A percentile compares a stretch with the other conserved stretches of the same genome.
Evolutionary conservation across 2,113 vertebrate species (phyloP).

Genomic region (Phylloscopus whistleri): DNA sequence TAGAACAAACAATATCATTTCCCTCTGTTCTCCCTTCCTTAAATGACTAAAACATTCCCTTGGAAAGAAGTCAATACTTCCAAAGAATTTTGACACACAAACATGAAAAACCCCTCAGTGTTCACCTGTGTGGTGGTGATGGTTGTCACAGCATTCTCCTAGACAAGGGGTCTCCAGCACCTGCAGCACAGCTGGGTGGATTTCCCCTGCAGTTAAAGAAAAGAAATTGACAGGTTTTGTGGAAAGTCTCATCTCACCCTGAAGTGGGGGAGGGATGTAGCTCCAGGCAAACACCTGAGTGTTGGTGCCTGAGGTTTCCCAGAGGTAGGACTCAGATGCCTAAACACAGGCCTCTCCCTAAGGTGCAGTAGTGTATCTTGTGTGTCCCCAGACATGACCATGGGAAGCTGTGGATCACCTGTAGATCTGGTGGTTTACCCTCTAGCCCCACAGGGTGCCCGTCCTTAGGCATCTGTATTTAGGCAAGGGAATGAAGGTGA

Average conservation of each 20-base stretch:
- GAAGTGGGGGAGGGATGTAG: neutral
- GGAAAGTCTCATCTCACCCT: neutral
- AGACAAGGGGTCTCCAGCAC: neutral
- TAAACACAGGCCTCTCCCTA: neutral
- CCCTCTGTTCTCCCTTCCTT: neutral
- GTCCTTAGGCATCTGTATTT: neutral
- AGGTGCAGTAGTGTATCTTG: neutral
- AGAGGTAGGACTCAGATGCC: neutral
- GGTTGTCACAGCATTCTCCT: neutral
- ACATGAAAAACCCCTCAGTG: neutral
- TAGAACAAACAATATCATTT: neutral
- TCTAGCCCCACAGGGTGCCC: accelerated
- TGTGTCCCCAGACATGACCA: neutral
- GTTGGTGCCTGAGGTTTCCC: neutral
- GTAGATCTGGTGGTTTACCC: neutral
- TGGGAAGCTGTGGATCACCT: neutral
- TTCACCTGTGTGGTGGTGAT: neutral
- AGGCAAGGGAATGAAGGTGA: neutral
- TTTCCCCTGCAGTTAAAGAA: neutral
- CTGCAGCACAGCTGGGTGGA: neutral
- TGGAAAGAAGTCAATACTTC: neutral
- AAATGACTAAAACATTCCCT: neutral
- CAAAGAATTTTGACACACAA: neutral
- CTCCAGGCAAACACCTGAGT: neutral
- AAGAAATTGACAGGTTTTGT: neutral